These are phyloP conservation scores for Acanthurus tractus DNA, from an alignment of 2,797 vertebrate species.

Conservation along the genomic window DNA sequence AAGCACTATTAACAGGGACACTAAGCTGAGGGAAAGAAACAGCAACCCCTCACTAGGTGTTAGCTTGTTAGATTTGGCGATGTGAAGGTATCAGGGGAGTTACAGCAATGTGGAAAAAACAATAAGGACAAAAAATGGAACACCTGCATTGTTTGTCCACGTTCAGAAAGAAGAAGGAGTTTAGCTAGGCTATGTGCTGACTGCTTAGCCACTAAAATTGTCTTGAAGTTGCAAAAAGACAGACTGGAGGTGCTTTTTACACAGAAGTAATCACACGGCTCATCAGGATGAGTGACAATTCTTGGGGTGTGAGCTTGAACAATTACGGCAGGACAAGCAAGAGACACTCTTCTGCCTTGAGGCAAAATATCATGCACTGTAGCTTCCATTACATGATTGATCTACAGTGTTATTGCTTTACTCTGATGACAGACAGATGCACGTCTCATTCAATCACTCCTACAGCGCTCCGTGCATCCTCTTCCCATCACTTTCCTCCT, in stretches of 20 bases:
- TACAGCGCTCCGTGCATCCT: constrained; percentile 35
- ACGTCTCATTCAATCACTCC: constrained; percentile 59
- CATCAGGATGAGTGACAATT: constrained; percentile 27
- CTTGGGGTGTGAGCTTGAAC: constrained; percentile 23
- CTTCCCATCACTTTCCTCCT: constrained; percentile 39
- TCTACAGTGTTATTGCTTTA: constrained; percentile 48
- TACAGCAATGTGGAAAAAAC: constrained; percentile 13
- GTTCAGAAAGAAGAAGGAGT: constrained; percentile 9
- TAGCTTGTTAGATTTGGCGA: constrained; percentile 3
- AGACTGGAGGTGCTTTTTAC: constrained; percentile 21
- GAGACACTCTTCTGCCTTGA: constrained; percentile 12
- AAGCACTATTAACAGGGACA: background rate
- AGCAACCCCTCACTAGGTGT: background rate
- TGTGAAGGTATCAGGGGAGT: constrained; percentile 5
- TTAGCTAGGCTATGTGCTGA: constrained; percentile 10
- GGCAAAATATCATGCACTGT: constrained; percentile 22
- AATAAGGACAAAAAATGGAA: background rate
- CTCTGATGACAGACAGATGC: constrained; percentile 57
- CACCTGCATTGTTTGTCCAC: constrained; percentile 16
- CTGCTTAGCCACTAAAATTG: constrained; percentile 12
- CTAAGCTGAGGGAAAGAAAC: background rate
- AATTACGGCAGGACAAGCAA: background rate
- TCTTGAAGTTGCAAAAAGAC: constrained; percentile 2
- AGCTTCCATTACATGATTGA: constrained; percentile 59
- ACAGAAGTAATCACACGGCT: constrained; percentile 13